Evolutionary conservation across 2,797 vertebrate genomes (phyloP).

Genomic region (Eospalax fontanierii): DNA sequence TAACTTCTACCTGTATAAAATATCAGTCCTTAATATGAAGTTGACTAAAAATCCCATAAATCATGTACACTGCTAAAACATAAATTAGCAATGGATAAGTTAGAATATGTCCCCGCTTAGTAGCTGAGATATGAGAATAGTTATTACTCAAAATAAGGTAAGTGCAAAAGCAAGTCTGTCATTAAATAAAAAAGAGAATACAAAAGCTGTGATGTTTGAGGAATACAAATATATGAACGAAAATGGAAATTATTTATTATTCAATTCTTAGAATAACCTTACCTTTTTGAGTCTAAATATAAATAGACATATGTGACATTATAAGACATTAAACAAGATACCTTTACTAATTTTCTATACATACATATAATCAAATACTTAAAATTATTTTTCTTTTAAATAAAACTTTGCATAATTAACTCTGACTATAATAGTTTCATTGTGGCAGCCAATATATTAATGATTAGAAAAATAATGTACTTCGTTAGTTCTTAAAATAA

Average conservation of each 20-base stretch:
- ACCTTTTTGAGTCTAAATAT: neutral
- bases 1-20: neutral
- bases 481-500: neutral
- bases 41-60: neutral
- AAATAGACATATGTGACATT: neutral
- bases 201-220: neutral
- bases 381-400: too few relatives aligned
- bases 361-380: neutral
- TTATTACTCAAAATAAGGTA: constrained; percentile 14
- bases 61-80: neutral
- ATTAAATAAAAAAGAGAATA: neutral
- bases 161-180: neutral
- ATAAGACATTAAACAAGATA: neutral
- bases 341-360: neutral
- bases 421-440: neutral
- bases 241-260: neutral
- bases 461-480: neutral
- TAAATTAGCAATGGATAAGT: neutral
- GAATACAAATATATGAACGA: neutral
- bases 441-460: neutral
- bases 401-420: neutral
- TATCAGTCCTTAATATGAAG: neutral
- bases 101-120: neutral
- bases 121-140: neutral
- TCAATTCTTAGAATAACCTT: neutral